Base-by-base conservation (phyloP, 2,113 vertebrate genomes). In the Limanda limanda region DNA sequence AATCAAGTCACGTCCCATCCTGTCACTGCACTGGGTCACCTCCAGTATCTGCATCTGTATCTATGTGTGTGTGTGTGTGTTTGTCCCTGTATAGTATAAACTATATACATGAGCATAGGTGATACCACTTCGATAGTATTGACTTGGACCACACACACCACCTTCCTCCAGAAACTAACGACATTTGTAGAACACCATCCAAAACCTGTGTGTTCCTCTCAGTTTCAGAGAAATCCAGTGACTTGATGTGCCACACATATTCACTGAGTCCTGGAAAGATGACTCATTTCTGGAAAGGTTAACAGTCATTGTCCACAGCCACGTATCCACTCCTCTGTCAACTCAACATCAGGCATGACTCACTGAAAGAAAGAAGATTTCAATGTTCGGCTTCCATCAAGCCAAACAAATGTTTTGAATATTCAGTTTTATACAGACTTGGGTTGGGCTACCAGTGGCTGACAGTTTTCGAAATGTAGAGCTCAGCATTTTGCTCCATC, bases 1-100 rank as follows among this genome's bases (percentile, higher is more conserved):
- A 92, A 87, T 87, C 91, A 86, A 91, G 87, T 92, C 90, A 92
- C 89, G 86, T 92, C 80, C 85, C 81, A 73, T 64, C 61, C 78
- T 85, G 78, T 86, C 87, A 87, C 81, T 68, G 82, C 15, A 23
- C 79, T 71, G 81, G 90, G 91, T 93, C 91, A 94, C 93, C 90
- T 93, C 93, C 88, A 82, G 72, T 90, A 89, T 91, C 87, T 85
- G 85, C 73, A 87, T 93, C 86, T 87, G 88, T 87, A 83, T 90
- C 78, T 84, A 62, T 77, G 69, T 78, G 69, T 78, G 57, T 56
- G 15, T 65, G 14, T 71, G 68, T 82, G 65, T 77, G 14, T 78
- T 52, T 55, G 56, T 71, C 23, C 67, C 25, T 58, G 42, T 83
- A 60, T 48, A 74, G 24, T 63, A 54, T 85, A 73, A 62, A 71